Percentiles rank a stretch among this genome's conserved stretches.
Conservation (phyloP, 2,797 vertebrate genomes). For the Zalophus californianus region DNA sequence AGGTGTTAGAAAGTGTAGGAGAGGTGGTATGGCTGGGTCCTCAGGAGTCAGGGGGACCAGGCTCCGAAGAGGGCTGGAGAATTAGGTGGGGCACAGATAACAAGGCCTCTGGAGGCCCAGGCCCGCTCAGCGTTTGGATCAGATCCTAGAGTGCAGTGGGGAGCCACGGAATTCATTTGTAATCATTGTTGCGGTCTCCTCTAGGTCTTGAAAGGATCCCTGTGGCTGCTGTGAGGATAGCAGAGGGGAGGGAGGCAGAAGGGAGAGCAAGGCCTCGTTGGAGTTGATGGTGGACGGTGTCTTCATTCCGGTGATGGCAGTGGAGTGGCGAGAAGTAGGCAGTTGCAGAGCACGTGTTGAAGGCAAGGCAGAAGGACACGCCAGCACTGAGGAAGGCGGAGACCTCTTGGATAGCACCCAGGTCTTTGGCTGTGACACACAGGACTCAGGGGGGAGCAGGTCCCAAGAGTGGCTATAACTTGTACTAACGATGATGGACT, state of each 20-base stretch:
- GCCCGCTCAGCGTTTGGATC: not conserved
- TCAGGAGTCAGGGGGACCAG: no score
- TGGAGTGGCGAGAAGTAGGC: not conserved
- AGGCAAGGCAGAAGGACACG: not conserved
- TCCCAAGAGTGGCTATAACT: no score
- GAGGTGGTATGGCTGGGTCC: no score
- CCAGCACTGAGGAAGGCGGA: not conserved
- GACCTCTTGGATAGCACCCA: rapidly evolving
- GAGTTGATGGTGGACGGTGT: not conserved
- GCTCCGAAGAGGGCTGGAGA: not conserved
- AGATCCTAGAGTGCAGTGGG: not conserved
- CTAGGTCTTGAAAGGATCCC: not conserved
- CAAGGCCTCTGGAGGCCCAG: not conserved
- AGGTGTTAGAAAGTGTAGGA: not conserved
- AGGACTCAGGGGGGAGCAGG: not conserved
- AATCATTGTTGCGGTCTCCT: not conserved
- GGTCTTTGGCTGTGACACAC: not conserved
- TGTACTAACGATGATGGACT: not conserved
- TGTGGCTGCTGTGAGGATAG: not conserved
- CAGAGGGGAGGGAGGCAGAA: not conserved
- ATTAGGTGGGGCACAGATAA: not conserved
- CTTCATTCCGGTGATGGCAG: not conserved
- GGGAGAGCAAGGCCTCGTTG: not conserved
- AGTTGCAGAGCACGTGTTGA: not conserved
- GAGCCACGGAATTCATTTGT: not conserved